phyloP scores from a whole-genome alignment of 2,113 vertebrate species.

The Cololabis saira region DNA sequence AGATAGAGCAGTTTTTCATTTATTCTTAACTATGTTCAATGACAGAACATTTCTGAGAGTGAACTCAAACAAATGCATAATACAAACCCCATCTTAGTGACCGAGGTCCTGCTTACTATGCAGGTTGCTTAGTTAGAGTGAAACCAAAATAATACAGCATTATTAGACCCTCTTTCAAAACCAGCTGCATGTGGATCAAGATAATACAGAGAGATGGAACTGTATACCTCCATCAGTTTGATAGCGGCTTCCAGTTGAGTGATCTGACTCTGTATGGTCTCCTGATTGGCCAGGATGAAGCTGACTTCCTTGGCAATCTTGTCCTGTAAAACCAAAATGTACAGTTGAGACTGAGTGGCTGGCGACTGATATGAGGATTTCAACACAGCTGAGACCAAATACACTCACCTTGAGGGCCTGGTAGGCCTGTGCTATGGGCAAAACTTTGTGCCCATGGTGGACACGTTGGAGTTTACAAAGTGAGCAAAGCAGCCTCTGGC shows the following conservation, averaged over 20 bases:
- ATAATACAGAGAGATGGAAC: background rate
- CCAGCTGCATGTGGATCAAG: background rate
- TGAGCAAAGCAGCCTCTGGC: slow-evolving; percentile 91
- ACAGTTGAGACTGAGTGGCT: slow-evolving; percentile 1
- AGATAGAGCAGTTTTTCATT: too few species aligned
- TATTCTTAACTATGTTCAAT: too few species aligned
- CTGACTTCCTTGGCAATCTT: slow-evolving; percentile 91
- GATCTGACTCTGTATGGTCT: slow-evolving; percentile 91
- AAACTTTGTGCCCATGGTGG: slow-evolving; percentile 93
- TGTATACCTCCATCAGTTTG: slow-evolving; percentile 90
- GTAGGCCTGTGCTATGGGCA: slow-evolving; percentile 91
- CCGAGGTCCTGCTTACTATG: too few species aligned
- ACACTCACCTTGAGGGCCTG: slow-evolving; percentile 90
- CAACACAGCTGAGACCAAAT: background rate
- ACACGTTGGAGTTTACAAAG: slow-evolving; percentile 91
- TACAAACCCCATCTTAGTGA: background rate
- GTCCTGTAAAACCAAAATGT: slow-evolving; percentile 80
- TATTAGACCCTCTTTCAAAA: background rate
- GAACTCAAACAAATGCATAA: too few species aligned
- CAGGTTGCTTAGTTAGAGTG: background rate
- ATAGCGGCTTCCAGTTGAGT: slow-evolving; percentile 90
- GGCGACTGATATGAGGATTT: background rate
- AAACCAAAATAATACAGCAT: background rate
- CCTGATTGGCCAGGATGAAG: slow-evolving; percentile 93
- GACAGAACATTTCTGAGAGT: too few species aligned